Evolutionary conservation across 2,888 invertebrate species (phyloP).

Genomic region (Thymelicus sylvestris): DNA sequence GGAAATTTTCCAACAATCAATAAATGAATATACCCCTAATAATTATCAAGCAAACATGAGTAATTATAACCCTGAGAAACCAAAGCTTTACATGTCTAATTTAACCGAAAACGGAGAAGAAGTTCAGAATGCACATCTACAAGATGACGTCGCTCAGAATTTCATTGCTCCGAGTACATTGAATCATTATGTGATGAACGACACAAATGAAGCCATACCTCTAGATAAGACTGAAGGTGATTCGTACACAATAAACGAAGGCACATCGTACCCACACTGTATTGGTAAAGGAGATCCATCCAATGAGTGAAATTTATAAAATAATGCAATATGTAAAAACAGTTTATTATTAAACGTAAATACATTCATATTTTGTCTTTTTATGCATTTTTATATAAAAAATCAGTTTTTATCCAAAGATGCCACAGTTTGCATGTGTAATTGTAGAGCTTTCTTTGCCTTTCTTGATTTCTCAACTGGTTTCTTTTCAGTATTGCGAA

Average conservation of each 20-base stretch:
- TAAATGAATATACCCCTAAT: slow-evolving; percentile 33
- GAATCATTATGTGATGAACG: slow-evolving; percentile 44
- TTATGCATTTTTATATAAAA: not conserved
- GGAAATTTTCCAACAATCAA: slow-evolving; percentile 45
- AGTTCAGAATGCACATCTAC: slow-evolving; percentile 37
- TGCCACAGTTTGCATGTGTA: slow-evolving; percentile 80
- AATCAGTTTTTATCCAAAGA: slow-evolving; percentile 49
- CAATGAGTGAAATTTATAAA: slow-evolving; percentile 23
- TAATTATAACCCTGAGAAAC: slow-evolving; percentile 54
- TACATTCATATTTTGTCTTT: slow-evolving; percentile 22
- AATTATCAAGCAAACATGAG: slow-evolving; percentile 47
- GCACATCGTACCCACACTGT: slow-evolving; percentile 11
- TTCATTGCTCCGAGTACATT: slow-evolving; percentile 39
- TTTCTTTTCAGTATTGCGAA: slow-evolving; percentile 49
- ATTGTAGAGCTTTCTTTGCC: slow-evolving; percentile 75
- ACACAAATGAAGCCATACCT: slow-evolving; percentile 36
- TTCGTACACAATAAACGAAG: slow-evolving; percentile 41
- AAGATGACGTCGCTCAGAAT: slow-evolving; percentile 41
- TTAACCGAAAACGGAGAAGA: slow-evolving; percentile 51
- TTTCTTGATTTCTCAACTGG: slow-evolving; percentile 74
- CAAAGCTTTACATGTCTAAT: slow-evolving; percentile 55
- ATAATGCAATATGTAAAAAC: slow-evolving; percentile 10
- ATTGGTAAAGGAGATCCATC: slow-evolving; percentile 35
- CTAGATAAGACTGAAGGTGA: slow-evolving; percentile 44
- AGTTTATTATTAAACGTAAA: slow-evolving; percentile 30